Base-by-base conservation (phyloP, 2,113 vertebrate genomes). In the human region DNA sequence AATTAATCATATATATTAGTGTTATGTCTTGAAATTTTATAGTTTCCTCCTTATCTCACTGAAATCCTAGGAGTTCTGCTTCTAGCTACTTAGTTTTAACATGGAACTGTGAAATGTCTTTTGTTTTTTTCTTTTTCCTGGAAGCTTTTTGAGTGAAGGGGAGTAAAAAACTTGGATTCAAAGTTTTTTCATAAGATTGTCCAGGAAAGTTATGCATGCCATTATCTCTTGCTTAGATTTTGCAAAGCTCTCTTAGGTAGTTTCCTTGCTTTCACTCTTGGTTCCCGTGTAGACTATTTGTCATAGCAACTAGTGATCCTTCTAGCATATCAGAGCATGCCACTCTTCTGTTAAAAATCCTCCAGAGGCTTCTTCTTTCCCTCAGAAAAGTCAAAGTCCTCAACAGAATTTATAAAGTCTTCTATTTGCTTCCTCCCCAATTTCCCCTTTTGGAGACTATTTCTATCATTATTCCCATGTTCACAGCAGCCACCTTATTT, bases 1-100 rank as follows among this genome's bases (percentile, higher is more conserved):
- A 89, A 96, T 88, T 95, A 93, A 89, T 73, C 14, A 32, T 35
- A 25, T 79, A 25, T 83, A 73, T 94, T 85, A 96, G 48, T 93
- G n/a, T 81, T 52, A 5, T 91, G 4, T 91, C 78, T 93, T 91
- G 18, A 94, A 92, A 30, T 92, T 91, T 94, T 96, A 43, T 88
- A 88, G 40, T 89, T 94, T 70, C 38, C 12, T 90, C 8, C 55
- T 64, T 80, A 78, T 86, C 50, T 91, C 64, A 86, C 20, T 89
- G 52, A 85, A 96, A 75, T 68, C 35, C 35, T 75, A 45, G 45
- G 22, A 72, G 18, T 75, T 89, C 32, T 73, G 4, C 7, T 83
- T 43, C 27, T 87, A 50, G 59, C 30, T 92, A 55, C 30, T 73
- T 79, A 64, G 11, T 96, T 86, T 93, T 89, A 96, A 73, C 55